Base-by-base conservation (phyloP, 2,888 invertebrate species). In the Eledona agricola region DNA sequence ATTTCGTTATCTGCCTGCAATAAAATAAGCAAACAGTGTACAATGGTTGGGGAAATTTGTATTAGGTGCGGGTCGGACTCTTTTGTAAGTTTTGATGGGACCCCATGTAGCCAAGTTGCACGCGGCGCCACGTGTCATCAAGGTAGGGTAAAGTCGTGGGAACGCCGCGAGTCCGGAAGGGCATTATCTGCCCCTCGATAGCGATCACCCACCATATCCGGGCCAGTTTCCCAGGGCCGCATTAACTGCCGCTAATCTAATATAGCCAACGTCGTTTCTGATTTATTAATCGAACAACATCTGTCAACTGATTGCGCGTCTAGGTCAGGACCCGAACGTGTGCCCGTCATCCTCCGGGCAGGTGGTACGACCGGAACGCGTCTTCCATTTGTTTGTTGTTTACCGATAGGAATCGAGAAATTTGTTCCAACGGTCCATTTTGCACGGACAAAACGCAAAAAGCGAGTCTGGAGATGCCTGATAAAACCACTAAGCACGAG, bases 121-220 rank as follows among this genome's bases (percentile, higher is more conserved):
- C 55, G 55, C 52, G 55, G 55, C 55, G 55, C 55, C 55, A 55
- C 55, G 55, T 55, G 55, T 29, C 45, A 52, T 23, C 34, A 55
- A 51, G 55, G 55, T 55, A 46, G 55, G 55, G 55, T 55, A 37
- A 51, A 34, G 42, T 46, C 55, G 55, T 55, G 55, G 55, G 55
- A 55, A 55, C 32, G 32, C n/a, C n/a, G n/a, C 23, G 13, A 50
- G 37, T 55, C 55, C 50, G 55, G 51, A 51, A 51, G 37, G 38
- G 50, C 50, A 51, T 51, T 55, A 47, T 51, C 55, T 34, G 35
- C 49, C 49, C 49, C 47, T 22, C 37, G 50, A 50, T 54, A 50
- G 49, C 43, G 25, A 54, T 54, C 54, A 40, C 26, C 26, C 53
- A 35, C 53, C 28, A 54, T 54, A 50, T 54, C 54, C 54, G 54